Conservation (phyloP, 2,113 vertebrate genomes). For the Paraplagusia blochii region DNA sequence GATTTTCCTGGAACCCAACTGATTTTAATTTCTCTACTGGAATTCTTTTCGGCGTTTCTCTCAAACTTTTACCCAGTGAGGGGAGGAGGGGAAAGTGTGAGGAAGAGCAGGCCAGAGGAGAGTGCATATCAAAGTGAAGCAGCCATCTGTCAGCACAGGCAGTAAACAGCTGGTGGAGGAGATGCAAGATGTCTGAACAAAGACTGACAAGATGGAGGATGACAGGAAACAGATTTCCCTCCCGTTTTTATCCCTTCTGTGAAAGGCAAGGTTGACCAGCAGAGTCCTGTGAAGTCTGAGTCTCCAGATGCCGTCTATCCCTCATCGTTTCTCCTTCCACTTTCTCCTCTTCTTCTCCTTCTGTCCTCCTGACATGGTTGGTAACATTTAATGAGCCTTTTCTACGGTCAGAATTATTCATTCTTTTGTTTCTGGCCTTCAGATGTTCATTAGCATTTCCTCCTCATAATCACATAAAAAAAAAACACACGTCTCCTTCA, state of each 20-base stretch:
- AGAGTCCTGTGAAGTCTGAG: conserved; percentile 79
- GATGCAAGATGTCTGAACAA: conserved; percentile 88
- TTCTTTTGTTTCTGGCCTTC: conserved; percentile 7
- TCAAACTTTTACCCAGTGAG: conserved; percentile 53
- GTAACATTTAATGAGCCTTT: neutral
- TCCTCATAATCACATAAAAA: neutral
- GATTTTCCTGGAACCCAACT: too few species aligned
- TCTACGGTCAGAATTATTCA: conserved; percentile 4
- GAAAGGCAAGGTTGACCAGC: conserved; percentile 76
- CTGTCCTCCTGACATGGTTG: neutral
- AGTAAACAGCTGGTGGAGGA: conserved; percentile 88
- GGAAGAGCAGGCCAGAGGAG: conserved; percentile 43
- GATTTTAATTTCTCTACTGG: neutral
- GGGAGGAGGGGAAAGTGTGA: conserved; percentile 4
- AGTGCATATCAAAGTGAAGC: conserved; percentile 81
- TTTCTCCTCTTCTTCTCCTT: neutral
- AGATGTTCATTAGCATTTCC: conserved; percentile 42
- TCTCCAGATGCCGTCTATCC: conserved; percentile 86
- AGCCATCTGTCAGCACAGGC: conserved; percentile 88
- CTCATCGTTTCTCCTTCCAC: neutral
- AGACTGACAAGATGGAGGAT: conserved; percentile 95
- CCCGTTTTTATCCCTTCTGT: conserved; percentile 66
- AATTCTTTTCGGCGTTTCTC: conserved; percentile 6
- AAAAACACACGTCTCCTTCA: conserved; percentile 10
- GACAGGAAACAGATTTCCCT: conserved; percentile 96